Base-by-base conservation (phyloP, 2,888 invertebrate genomes). In the Luperina testacea region DNA sequence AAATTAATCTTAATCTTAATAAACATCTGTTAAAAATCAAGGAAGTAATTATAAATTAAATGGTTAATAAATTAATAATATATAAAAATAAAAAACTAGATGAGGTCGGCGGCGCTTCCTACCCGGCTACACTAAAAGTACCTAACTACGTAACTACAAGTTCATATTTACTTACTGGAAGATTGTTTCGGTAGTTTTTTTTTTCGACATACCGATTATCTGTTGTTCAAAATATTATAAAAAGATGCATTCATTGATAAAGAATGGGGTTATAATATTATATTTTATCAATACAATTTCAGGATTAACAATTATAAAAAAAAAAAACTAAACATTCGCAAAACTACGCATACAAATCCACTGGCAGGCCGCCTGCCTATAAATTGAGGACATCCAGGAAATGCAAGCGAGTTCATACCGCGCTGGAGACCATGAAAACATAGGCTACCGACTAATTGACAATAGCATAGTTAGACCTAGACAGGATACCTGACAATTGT, bases 311-410 rank as follows among this genome's bases (percentile, higher is more conserved):
- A 32, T 4, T 0, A 51, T 24, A 51, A n/a, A 20, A 45, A 53
- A 48, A 51, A 15, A 27, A 75, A 78, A 78, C 63, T 11, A 9
- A 67, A 61, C 20, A 63, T 38, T 48, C 13, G 0, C 13, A 59
- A 53, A 51, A 67, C 27, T 65, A 59, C 11, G 11, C 45, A 32
- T 68, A 11, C 17, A 57, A 64, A 78, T 71, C 5, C 53, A 38
- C 7, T 20, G 61, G 15, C 45, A 20, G 8, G 53, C 51, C 59
- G 59, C 2, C 20, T 65, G 72, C 53, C 32, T 57, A 20, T 59
- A 85, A 87, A 85, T 85, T 85, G 86, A 67, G 72, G 48, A 87
- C 76, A 72, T 85, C 88, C 84, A 85, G 84, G 84, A 87, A 76
- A 87, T 85, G 88, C 88, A 87, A 45, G n/a, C 68, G 81, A 68